Evolutionary conservation across 2,797 vertebrate genomes (phyloP).

Genomic region (Enteromius trimaculatus): DNA sequence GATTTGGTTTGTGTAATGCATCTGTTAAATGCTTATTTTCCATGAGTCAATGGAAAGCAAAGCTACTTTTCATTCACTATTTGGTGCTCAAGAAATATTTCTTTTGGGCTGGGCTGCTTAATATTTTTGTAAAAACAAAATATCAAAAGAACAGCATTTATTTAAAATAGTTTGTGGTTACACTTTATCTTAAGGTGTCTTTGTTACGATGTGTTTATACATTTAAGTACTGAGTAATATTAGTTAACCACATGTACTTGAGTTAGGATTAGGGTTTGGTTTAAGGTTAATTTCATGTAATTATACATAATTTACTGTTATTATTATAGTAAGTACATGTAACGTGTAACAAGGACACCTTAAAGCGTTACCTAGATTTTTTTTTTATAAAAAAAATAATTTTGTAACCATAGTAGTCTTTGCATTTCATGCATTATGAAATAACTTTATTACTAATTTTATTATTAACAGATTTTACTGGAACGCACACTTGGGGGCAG

Average conservation of each 20-base stretch:
- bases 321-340: no score
- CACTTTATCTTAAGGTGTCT: not conserved
- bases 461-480: not conserved
- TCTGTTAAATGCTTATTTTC: constrained; percentile 10
- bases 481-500: no score
- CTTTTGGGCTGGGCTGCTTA: not conserved
- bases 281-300: no score
- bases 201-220: no score
- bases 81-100: not conserved
- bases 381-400: not conserved
- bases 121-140: not conserved
- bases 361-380: not conserved
- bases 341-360: not conserved
- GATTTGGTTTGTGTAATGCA: not conserved
- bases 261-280: no score
- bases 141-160: not conserved
- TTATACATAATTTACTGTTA: no score
- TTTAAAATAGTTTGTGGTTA: not conserved
- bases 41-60: not conserved
- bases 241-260: no score
- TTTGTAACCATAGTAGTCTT: not conserved
- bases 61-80: not conserved
- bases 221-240: not conserved
- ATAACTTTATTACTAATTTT: not conserved
- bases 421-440: not conserved